Conservation (phyloP, 64 coral and sea anemone genomes). For the Stichodactyla mertensii region DNA sequence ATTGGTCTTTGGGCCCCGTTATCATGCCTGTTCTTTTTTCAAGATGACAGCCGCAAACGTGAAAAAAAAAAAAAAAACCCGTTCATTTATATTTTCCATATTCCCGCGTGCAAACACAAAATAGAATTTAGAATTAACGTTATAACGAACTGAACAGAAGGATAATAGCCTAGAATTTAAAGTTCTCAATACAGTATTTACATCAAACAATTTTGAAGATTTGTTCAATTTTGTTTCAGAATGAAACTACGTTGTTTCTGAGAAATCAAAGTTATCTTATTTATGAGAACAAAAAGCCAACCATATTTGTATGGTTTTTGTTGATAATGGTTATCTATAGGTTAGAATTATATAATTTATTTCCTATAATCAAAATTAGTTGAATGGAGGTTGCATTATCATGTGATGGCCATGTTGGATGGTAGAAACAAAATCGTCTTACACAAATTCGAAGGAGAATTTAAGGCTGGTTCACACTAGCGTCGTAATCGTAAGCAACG, state of each 20-base stretch:
- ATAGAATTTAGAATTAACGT: background rate
- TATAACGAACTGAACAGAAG: background rate
- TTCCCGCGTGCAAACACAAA: background rate
- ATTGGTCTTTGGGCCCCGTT: background rate
- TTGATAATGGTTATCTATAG: background rate
- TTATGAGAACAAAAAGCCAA: constrained; percentile 1
- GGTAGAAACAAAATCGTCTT: too few relatives aligned
- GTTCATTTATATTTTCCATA: background rate
- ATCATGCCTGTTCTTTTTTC: background rate
- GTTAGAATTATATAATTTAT: too few relatives aligned
- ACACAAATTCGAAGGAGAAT: too few relatives aligned
- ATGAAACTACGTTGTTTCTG: background rate
- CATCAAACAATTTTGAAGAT: background rate
- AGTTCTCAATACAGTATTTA: background rate
- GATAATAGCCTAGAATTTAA: background rate
- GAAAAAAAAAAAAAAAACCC: background rate
- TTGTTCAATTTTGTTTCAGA: background rate
- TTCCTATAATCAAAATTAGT: too few relatives aligned
- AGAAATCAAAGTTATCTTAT: background rate
- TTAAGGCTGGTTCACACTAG: too few relatives aligned
- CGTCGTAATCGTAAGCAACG: too few relatives aligned
- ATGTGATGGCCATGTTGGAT: too few relatives aligned
- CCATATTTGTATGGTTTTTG: background rate
- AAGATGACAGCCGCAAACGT: background rate
- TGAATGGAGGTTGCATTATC: too few relatives aligned